Evolutionary conservation across 2,888 invertebrate genomes (phyloP).

Genomic region (Leistus spinibarbis): DNA sequence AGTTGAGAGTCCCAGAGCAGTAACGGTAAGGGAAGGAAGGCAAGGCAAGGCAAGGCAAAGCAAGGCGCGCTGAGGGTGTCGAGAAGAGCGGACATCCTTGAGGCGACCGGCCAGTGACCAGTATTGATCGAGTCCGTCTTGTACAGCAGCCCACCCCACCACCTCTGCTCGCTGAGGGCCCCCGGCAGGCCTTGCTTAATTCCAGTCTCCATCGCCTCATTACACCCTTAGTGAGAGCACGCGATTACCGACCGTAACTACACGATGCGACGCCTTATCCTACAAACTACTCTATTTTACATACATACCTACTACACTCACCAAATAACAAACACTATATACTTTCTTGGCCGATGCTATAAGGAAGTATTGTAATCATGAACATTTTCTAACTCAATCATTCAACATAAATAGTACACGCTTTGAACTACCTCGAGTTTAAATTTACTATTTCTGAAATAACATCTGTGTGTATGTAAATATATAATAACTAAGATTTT

Average conservation of each 20-base stretch:
- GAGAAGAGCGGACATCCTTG: slow-evolving; percentile 50
- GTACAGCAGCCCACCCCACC: slow-evolving; percentile 29
- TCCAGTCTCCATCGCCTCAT: slow-evolving; percentile 56
- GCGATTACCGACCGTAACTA: slow-evolving; percentile 54
- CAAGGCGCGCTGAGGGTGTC: slow-evolving; percentile 15
- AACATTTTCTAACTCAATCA: too few relatives aligned
- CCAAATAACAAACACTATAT: neutral
- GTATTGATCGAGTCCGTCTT: slow-evolving; percentile 55
- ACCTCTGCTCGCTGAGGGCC: slow-evolving; percentile 24
- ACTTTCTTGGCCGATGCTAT: too few relatives aligned
- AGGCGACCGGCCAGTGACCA: slow-evolving; percentile 48
- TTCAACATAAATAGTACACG: too few relatives aligned
- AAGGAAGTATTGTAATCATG: too few relatives aligned
- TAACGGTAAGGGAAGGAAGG: too few relatives aligned
- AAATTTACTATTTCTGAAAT: too few relatives aligned
- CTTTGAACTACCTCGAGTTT: too few relatives aligned
- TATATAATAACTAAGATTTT: too few relatives aligned
- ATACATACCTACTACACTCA: neutral
- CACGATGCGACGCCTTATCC: neutral
- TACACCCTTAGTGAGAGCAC: slow-evolving; percentile 55
- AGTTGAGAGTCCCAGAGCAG: slow-evolving; percentile 3
- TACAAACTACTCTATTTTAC: neutral
- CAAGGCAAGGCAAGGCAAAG: neutral
- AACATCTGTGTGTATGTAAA: too few relatives aligned
- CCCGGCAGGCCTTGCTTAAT: slow-evolving; percentile 50